Evolutionary conservation across 92 coral and sea anemone genomes (phyloP).

Genomic region (Pocillopora meandrina): DNA sequence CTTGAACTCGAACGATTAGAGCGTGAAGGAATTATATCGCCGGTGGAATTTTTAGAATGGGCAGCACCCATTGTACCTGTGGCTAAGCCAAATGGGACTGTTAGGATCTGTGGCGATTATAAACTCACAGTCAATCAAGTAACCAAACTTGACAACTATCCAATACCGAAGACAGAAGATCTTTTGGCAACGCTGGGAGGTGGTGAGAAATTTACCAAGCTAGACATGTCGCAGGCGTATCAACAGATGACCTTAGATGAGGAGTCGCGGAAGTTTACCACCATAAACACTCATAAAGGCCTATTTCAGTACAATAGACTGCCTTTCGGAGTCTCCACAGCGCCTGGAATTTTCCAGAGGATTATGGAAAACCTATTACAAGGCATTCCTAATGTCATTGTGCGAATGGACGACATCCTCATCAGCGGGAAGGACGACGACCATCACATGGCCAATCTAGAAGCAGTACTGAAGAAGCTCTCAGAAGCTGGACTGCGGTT

Average conservation of each 20-base stretch:
- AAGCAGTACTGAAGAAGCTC: conserved; percentile 43
- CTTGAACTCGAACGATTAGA: conserved; percentile 33
- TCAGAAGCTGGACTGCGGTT: conserved; percentile 43
- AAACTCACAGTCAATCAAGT: conserved; percentile 60
- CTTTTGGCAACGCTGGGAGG: conserved; percentile 55
- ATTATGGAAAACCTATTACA: conserved; percentile 61
- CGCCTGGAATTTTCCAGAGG: conserved; percentile 58
- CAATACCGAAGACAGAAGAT: conserved; percentile 62
- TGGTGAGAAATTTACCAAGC: conserved; percentile 52
- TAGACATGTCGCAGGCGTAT: conserved; percentile 67
- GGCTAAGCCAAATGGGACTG: conserved; percentile 22
- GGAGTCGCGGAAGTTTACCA: conserved; percentile 48
- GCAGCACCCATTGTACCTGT: conserved; percentile 63
- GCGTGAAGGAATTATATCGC: conserved; percentile 39
- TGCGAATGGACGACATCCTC: conserved; percentile 52
- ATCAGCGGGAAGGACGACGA: conserved; percentile 45
- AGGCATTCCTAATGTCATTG: conserved; percentile 56
- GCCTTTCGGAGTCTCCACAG: conserved; percentile 38
- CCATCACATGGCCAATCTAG: conserved; percentile 42
- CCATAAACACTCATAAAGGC: conserved; percentile 59
- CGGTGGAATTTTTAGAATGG: conserved; percentile 55
- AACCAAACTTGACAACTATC: conserved; percentile 64
- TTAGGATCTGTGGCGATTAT: conserved; percentile 63
- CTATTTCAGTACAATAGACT: conserved; percentile 43
- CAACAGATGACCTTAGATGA: conserved; percentile 52